A percentile compares a stretch with the other conserved stretches of the same genome.
phyloP scores from a whole-genome alignment of 2,888 invertebrate species.

The Linnaemya vulpina region DNA sequence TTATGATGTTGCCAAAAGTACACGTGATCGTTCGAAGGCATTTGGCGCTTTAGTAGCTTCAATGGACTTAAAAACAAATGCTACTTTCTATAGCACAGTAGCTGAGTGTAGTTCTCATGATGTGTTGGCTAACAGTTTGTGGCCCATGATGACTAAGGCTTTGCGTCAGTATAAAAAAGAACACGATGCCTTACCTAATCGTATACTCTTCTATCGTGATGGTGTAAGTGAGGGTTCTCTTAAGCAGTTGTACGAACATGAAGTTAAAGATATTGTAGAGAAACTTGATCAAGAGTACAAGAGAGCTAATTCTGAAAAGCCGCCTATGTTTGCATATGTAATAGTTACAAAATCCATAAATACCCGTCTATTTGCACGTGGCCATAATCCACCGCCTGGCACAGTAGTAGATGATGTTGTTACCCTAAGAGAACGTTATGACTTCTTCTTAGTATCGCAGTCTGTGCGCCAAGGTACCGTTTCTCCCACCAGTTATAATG shows the following conservation, averaged over 20 bases:
- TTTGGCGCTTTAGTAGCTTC: slow-evolving; percentile 92
- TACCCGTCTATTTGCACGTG: slow-evolving; percentile 86
- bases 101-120: slow-evolving; percentile 89
- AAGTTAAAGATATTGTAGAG: slow-evolving; percentile 87
- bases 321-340: slow-evolving; percentile 88
- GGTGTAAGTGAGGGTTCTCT: slow-evolving; percentile 97
- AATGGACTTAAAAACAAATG: slow-evolving; percentile 84
- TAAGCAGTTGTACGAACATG: slow-evolving; percentile 89
- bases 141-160: slow-evolving; percentile 85
- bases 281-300: slow-evolving; percentile 85
- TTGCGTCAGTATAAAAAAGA: slow-evolving; percentile 78
- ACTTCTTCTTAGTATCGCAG: slow-evolving; percentile 95
- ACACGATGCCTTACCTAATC: slow-evolving; percentile 85
- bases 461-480: slow-evolving; percentile 94
- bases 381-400: slow-evolving; percentile 91
- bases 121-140: slow-evolving; percentile 89
- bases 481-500: slow-evolving; percentile 94
- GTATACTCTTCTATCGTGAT: slow-evolving; percentile 93
- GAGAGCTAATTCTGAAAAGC: slow-evolving; percentile 80
- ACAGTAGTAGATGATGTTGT: slow-evolving; percentile 94
- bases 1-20: slow-evolving; percentile 94
- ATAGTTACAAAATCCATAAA: slow-evolving; percentile 96
- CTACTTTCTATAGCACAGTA: slow-evolving; percentile 90
- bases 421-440: slow-evolving; percentile 91
- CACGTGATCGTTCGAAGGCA: slow-evolving; percentile 86